These are phyloP conservation scores for Micromussa lordhowensis DNA, from an alignment of 92 coral and sea anemone genomes.

Conservation along the genomic window DNA sequence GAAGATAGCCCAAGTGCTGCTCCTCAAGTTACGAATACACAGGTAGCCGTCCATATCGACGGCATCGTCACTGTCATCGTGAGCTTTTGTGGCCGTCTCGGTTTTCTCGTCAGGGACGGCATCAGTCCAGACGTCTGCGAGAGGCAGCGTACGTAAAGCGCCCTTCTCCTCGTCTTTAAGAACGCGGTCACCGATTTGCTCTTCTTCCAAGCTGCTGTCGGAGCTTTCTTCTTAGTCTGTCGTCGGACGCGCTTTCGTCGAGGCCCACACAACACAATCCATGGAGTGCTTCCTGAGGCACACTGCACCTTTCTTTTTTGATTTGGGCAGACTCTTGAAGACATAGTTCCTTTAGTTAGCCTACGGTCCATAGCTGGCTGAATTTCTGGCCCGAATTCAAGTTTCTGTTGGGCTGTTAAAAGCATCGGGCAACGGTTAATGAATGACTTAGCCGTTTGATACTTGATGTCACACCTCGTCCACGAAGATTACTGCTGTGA, in stretches of 20 bases:
- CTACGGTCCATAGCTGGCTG: background rate
- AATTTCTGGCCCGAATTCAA: slow-evolving; percentile 1
- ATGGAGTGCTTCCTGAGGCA: background rate
- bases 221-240: background rate
- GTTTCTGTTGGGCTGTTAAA: slow-evolving; percentile 23
- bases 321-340: no score
- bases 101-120: background rate
- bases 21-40: no score
- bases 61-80: background rate
- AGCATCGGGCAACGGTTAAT: slow-evolving; percentile 57
- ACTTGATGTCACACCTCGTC: slow-evolving; percentile 15
- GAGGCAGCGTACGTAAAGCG: background rate
- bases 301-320: background rate
- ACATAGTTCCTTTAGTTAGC: background rate
- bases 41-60: background rate
- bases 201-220: background rate
- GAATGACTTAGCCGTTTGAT: slow-evolving; percentile 29
- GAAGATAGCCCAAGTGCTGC: no score
- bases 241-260: background rate
- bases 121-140: background rate
- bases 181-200: background rate
- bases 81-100: no score
- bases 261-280: slow-evolving; percentile 5
- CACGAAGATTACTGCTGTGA: no score
- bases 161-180: background rate